A percentile compares a stretch with the other conserved stretches of the same genome.
These are phyloP conservation scores for Hoplodrina ambigua DNA, from an alignment of 2,888 invertebrate genomes.

Conservation along the genomic window DNA sequence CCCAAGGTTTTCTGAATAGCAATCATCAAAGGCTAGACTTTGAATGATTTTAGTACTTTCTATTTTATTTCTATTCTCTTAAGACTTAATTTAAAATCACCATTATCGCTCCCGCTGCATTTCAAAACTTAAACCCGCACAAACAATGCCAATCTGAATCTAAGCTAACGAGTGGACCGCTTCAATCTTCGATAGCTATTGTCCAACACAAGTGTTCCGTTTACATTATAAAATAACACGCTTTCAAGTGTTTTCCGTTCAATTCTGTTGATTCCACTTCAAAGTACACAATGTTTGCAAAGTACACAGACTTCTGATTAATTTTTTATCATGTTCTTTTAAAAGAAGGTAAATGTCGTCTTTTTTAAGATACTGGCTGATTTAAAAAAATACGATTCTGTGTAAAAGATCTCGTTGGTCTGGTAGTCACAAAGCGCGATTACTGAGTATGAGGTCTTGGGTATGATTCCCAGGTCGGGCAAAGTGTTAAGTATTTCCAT, in stretches of 20 bases:
- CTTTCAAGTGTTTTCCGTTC: slow-evolving; percentile 33
- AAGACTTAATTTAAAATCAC: too few species aligned
- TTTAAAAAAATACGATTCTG: too few species aligned
- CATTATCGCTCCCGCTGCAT: too few species aligned
- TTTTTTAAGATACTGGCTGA: not conserved
- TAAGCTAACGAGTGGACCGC: slow-evolving; percentile 68
- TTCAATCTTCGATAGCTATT: slow-evolving; percentile 74
- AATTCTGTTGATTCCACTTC: slow-evolving; percentile 33
- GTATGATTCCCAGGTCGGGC: too few species aligned
- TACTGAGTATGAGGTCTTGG: too few species aligned
- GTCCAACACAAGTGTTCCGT: slow-evolving; percentile 73
- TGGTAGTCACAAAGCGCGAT: too few species aligned
- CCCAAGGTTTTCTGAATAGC: too few species aligned
- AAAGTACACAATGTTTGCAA: slow-evolving; percentile 20
- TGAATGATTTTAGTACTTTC: too few species aligned
- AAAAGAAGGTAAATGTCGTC: not conserved
- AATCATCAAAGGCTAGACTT: too few species aligned
- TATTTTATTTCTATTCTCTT: too few species aligned
- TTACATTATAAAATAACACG: slow-evolving; percentile 67
- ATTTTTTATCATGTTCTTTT: not conserved
- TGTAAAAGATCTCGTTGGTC: too few species aligned
- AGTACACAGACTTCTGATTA: slow-evolving; percentile 6
- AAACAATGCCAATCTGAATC: slow-evolving; percentile 72
- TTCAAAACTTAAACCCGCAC: slow-evolving; percentile 30
- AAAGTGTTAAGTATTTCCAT: too few species aligned